phyloP scores from a whole-genome alignment of 2,888 invertebrate species.

The Deladenus siricidicola region DNA sequence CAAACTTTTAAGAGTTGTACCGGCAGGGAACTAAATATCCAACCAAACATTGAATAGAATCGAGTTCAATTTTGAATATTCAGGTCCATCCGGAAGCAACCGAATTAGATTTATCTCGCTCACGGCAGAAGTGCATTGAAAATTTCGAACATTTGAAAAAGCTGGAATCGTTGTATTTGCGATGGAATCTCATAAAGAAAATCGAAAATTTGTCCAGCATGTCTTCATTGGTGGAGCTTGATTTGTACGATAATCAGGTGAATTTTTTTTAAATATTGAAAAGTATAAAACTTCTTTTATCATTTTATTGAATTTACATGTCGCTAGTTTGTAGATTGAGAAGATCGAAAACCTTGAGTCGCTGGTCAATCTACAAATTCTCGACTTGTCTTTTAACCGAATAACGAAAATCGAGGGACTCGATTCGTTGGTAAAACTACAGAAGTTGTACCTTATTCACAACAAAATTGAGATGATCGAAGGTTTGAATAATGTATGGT shows the following conservation, averaged over 20 bases:
- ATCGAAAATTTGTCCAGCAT: constrained; percentile 80
- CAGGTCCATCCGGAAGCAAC: no score
- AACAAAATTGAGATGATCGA: constrained; percentile 57
- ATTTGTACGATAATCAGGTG: constrained; percentile 94
- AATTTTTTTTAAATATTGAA: constrained; percentile 43
- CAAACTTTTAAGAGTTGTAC: no score
- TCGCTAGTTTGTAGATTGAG: constrained; percentile 53
- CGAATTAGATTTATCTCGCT: constrained; percentile 41
- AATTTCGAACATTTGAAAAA: constrained; percentile 35
- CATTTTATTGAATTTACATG: constrained; percentile 2
- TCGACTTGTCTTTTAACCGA: constrained; percentile 92
- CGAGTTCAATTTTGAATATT: no score
- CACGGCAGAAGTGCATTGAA: constrained; percentile 35
- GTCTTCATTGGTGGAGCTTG: constrained; percentile 75
- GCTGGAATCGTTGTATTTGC: constrained; percentile 68
- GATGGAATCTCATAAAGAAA: constrained; percentile 91
- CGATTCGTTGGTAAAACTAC: constrained; percentile 52
- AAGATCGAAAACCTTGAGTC: constrained; percentile 80
- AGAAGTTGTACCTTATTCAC: constrained; percentile 57
- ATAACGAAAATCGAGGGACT: constrained; percentile 56
- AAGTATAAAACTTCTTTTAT: background rate
- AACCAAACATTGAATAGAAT: no score
- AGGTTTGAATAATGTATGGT: constrained; percentile 60
- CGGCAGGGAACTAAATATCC: no score
- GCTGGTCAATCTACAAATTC: constrained; percentile 78